Evolutionary conservation across 2,113 vertebrate genomes (phyloP).

Genomic region (Ophiodon elongatus): DNA sequence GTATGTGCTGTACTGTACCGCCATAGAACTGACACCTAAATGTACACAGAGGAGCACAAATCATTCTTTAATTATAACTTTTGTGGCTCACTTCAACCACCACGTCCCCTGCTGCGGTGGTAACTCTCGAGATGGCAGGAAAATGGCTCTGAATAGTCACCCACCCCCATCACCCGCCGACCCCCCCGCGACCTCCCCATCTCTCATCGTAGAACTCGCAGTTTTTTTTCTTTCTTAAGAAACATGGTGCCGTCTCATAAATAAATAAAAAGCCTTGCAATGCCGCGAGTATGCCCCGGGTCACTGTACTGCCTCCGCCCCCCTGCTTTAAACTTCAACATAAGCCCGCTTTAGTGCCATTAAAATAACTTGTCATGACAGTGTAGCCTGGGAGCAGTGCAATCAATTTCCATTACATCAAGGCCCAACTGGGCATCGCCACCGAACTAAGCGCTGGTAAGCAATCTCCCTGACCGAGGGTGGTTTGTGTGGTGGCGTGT

Average conservation of each 20-base stretch:
- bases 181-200: constrained; percentile 34
- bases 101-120: neutral
- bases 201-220: neutral
- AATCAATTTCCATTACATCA: constrained; percentile 84
- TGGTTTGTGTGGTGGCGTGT: constrained; percentile 36
- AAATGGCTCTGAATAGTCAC: constrained; percentile 41
- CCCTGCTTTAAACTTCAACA: constrained; percentile 67
- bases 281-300: constrained; percentile 58
- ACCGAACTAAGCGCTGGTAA: constrained; percentile 71
- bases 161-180: constrained; percentile 13
- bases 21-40: constrained; percentile 47
- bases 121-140: constrained; percentile 34
- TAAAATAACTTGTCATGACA: constrained; percentile 80
- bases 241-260: constrained; percentile 50
- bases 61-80: constrained; percentile 76
- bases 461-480: constrained; percentile 67
- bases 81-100: constrained; percentile 26
- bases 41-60: constrained; percentile 67
- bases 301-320: constrained; percentile 36
- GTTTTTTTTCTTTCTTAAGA: neutral
- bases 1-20: constrained; percentile 49
- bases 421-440: constrained; percentile 65
- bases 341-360: constrained; percentile 73
- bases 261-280: constrained; percentile 65
- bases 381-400: constrained; percentile 71